These are phyloP conservation scores for Tipula helvola DNA, from an alignment of 2,888 invertebrate species.

Conservation along the genomic window DNA sequence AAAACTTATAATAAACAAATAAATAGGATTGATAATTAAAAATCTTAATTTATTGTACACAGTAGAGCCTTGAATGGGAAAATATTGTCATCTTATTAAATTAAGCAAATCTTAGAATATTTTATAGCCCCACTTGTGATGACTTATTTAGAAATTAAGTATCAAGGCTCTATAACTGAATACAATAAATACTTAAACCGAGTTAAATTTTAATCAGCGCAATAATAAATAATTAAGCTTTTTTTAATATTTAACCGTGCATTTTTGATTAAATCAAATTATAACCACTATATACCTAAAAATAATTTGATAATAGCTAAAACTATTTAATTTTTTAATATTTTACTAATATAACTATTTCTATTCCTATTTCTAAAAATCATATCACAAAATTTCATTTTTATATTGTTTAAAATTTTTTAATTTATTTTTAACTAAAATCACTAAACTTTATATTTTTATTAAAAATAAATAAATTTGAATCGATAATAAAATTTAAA, in stretches of 20 bases:
- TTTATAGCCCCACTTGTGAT: too few relatives aligned
- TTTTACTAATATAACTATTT: background rate
- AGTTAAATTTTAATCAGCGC: background rate
- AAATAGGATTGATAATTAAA: background rate
- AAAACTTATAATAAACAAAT: background rate
- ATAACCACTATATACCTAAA: background rate
- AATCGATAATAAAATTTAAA: background rate
- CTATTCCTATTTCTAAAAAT: background rate
- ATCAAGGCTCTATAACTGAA: too few relatives aligned
- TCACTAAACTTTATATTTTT: background rate
- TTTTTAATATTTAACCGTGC: background rate
- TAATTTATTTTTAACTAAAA: background rate
- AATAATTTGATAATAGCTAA: background rate
- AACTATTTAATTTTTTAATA: background rate
- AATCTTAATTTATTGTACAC: background rate
- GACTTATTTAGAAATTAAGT: too few relatives aligned
- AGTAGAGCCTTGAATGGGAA: background rate
- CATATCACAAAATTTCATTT: background rate
- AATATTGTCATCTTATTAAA: too few relatives aligned
- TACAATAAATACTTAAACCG: background rate
- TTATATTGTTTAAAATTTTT: background rate
- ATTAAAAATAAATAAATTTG: background rate
- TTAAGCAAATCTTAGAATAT: too few relatives aligned
- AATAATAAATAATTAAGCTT: background rate
- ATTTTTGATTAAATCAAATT: background rate